Evolutionary conservation across 2,113 vertebrate species (phyloP).

Genomic region (Aptenodytes patagonicus): DNA sequence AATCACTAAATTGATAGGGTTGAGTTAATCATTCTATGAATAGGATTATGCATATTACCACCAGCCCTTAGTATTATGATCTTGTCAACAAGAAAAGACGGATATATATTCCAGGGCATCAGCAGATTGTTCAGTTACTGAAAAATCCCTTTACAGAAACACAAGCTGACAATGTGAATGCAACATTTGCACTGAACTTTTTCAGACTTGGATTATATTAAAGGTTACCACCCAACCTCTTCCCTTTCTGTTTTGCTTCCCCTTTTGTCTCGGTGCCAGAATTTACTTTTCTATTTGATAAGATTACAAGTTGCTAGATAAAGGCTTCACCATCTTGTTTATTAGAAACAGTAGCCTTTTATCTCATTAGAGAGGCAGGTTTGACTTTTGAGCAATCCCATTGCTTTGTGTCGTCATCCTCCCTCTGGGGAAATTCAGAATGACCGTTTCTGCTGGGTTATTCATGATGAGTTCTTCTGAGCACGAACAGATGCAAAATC

Average conservation of each 20-base stretch:
- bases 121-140: background rate
- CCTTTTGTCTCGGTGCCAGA: background rate
- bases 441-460: background rate
- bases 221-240: background rate
- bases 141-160: conserved; percentile 16
- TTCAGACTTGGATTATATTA: background rate
- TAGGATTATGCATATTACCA: background rate
- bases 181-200: background rate
- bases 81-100: background rate
- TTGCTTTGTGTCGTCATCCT: background rate
- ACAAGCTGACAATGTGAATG: background rate
- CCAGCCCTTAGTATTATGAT: background rate
- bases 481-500: background rate
- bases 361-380: background rate
- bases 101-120: background rate
- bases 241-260: background rate
- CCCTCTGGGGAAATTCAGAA: background rate
- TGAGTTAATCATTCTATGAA: conserved; percentile 16
- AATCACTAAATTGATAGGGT: conserved; percentile 1
- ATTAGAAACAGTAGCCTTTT: background rate
- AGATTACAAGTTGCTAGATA: background rate
- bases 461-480: background rate
- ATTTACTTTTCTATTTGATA: background rate
- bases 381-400: background rate
- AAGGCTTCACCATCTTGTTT: background rate